Percentiles rank a stretch among this genome's conserved stretches.
These are phyloP conservation scores for Trematomus loennbergii DNA, from an alignment of 2,113 vertebrate genomes.

Conservation along the genomic window DNA sequence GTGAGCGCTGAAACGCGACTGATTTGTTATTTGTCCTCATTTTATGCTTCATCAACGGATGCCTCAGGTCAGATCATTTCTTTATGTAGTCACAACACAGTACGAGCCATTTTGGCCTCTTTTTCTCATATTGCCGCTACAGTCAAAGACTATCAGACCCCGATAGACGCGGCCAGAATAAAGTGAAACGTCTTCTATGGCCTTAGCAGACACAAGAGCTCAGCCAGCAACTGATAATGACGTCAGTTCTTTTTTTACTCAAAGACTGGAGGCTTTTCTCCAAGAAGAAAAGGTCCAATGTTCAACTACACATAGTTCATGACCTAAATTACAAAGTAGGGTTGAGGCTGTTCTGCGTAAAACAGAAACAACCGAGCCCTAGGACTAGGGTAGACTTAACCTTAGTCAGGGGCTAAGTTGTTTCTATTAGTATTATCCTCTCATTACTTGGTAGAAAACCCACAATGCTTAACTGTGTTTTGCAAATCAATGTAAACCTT, in stretches of 20 bases:
- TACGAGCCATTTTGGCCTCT: background rate
- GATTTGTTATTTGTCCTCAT: background rate
- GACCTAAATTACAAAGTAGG: background rate
- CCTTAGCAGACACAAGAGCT: background rate
- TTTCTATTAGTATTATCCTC: conserved; percentile 13
- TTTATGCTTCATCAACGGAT: background rate
- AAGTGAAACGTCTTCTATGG: background rate
- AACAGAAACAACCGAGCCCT: background rate
- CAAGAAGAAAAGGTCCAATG: background rate
- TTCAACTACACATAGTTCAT: background rate
- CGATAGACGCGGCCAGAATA: background rate
- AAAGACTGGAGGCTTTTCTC: conserved; percentile 17
- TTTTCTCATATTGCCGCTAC: background rate
- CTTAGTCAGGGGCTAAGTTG: background rate
- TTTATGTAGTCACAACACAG: background rate
- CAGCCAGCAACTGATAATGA: background rate
- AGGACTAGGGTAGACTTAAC: too few relatives aligned
- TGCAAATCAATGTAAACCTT: background rate
- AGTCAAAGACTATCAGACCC: background rate
- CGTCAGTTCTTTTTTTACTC: background rate
- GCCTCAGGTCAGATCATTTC: background rate
- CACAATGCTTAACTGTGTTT: background rate
- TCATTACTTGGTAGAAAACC: background rate
- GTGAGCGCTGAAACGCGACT: background rate
- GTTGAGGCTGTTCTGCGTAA: conserved; percentile 3